These are phyloP conservation scores for Petrocephalus schoutedeni DNA, from an alignment of 2,797 vertebrate species.

Conservation along the genomic window DNA sequence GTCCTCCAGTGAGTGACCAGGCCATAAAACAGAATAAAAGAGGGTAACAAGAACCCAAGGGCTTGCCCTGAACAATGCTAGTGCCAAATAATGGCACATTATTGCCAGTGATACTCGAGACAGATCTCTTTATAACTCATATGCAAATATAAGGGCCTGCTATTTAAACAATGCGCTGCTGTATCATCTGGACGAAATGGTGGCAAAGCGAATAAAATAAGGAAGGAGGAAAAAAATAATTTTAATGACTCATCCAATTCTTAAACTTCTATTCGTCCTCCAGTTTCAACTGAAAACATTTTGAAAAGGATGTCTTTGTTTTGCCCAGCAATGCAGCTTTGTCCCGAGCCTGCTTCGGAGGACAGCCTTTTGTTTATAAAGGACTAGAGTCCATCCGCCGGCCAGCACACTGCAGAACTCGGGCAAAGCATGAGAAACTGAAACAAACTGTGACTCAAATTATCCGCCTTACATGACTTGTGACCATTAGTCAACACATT, in stretches of 20 bases:
- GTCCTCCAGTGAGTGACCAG: constrained; percentile 6
- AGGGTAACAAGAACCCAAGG: background rate
- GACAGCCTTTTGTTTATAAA: background rate
- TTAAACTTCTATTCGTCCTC: background rate
- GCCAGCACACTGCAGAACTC: background rate
- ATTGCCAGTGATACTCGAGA: constrained; percentile 8
- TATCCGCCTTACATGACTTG: background rate
- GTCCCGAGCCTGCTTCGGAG: background rate
- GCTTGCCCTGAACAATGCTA: constrained; percentile 10
- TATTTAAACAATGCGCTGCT: constrained; percentile 10
- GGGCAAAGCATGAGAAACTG: background rate
- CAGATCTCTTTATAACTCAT: constrained; percentile 13
- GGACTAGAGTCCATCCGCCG: background rate
- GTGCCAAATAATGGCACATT: constrained; percentile 24
- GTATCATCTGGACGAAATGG: constrained; percentile 7
- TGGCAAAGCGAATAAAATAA: background rate
- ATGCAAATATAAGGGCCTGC: background rate
- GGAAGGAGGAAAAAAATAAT: background rate
- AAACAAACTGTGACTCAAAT: background rate
- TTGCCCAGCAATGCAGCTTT: background rate
- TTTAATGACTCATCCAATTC: constrained; percentile 1
- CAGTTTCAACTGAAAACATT: background rate
- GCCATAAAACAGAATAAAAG: constrained; percentile 14
- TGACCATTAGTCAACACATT: background rate
- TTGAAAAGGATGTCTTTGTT: constrained; percentile 16